phyloP scores from a whole-genome alignment of 2,113 vertebrate species.

The Mirza zaza region DNA sequence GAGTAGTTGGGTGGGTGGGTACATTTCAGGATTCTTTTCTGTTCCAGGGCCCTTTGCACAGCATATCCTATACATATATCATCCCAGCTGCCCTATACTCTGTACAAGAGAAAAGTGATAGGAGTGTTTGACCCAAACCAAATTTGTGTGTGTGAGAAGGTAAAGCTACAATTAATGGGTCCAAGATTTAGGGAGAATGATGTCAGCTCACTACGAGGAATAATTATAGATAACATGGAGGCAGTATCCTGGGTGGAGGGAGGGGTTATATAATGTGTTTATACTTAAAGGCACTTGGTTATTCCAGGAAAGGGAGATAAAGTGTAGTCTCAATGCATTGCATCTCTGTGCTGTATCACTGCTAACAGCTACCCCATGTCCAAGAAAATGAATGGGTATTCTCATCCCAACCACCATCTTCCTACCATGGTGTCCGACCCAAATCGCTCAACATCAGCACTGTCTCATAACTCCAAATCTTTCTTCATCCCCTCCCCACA shows the following conservation, averaged over 20 bases:
- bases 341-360: background rate
- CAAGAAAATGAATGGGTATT: background rate
- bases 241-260: background rate
- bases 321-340: background rate
- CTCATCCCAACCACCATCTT: background rate
- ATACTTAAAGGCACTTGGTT: background rate
- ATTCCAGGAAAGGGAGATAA: background rate
- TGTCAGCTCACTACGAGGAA: background rate
- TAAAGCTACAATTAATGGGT: background rate
- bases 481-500: background rate
- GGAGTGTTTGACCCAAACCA: background rate
- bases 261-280: background rate
- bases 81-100: background rate
- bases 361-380: background rate
- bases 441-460: background rate
- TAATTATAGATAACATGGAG: background rate
- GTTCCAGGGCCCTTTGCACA: background rate
- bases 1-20: background rate
- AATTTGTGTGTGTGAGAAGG: background rate
- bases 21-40: background rate
- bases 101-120: background rate
- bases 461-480: background rate
- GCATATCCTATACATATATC: background rate
- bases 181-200: background rate
- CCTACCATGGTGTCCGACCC: background rate